Base-by-base conservation (phyloP, 1,140 invertebrate species). In the Rhopalosiphum padi region DNA sequence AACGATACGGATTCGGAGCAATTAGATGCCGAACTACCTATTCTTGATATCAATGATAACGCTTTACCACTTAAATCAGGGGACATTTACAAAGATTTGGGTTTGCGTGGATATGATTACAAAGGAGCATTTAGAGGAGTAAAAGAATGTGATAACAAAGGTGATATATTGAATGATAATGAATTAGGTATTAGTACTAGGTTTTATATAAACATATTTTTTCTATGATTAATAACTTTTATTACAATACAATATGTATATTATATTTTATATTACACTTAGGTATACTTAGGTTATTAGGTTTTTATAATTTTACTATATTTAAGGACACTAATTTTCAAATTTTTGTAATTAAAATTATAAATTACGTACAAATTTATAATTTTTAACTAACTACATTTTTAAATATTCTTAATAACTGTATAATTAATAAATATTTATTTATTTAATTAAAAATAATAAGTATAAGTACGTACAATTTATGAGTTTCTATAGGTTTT, bases 41-140 rank as follows among this genome's bases (percentile, higher is more conserved):
- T 95, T 22, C 96, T 96, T 23, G 18, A 94, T 46, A 0, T 95
- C 1, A 95, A 96, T 43, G 94, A 95, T 88, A 95, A 95, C 43
- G 94, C 96, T 35, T 95, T 98, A 87, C 96, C 96, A 48, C 95
- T 99, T 37, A 96, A 95, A 11, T 96, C 96, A 25, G 95, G 96
- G 37, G 99, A 99, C 95, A 96, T 99, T 30, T 99, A 99, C 96
- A 99, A 99, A 95, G 98, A 99, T 95, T 96, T 99, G 30, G 96
- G 98, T 94, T 96, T 99, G 1, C 96, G 99, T 94, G 99, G 99
- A 15, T 99, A 99, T 95, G 98, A 99, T 95, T 99, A 99, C 95
- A 96, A 96, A 21, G 98, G 98, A 90, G 96, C 97, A 22, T 99
- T 99, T 96, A 97, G 97, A 94, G 98, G 98, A 51, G 97, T 99